Evolutionary conservation across 1,140 invertebrate genomes (phyloP).

Genomic region (Cyphomyrmex costatus): DNA sequence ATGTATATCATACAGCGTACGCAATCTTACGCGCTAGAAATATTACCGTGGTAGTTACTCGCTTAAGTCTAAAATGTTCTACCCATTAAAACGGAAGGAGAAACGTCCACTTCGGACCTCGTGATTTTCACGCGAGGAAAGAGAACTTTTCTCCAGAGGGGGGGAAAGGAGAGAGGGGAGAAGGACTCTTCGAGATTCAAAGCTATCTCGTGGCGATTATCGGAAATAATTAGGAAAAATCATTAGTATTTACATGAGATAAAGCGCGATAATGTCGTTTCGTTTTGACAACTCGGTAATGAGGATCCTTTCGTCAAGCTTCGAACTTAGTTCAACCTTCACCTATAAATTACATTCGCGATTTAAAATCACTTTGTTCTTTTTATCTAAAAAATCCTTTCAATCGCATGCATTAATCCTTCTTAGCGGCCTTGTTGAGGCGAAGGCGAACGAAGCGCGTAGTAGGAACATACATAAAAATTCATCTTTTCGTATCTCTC

Average conservation of each 20-base stretch:
- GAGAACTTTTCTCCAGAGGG: constrained; percentile 19
- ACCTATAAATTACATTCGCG: constrained; percentile 25
- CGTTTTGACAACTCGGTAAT: constrained; percentile 62
- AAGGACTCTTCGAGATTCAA: constrained; percentile 67
- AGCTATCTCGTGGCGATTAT: constrained; percentile 29
- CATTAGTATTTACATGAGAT: constrained; percentile 77
- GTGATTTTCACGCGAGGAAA: background rate
- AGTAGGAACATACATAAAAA: constrained; percentile 74
- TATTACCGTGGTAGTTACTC: constrained; percentile 73
- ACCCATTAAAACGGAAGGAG: constrained; percentile 50
- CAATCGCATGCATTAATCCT: constrained; percentile 23
- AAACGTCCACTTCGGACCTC: constrained; percentile 60
- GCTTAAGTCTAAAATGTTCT: constrained; percentile 72
- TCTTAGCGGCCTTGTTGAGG: constrained; percentile 2
- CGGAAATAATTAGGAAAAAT: constrained; percentile 52
- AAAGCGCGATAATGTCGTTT: constrained; percentile 64
- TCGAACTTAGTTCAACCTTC: constrained; percentile 63
- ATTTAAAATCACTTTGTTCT: constrained; percentile 46
- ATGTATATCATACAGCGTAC: constrained; percentile 70
- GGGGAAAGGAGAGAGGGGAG: background rate
- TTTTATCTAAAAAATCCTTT: constrained; percentile 32
- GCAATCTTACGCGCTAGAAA: constrained; percentile 74
- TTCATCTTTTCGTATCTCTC: constrained; percentile 23
- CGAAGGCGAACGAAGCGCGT: constrained; percentile 62
- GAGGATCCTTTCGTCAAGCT: constrained; percentile 72